phyloP scores from a whole-genome alignment of 2,113 vertebrate genomes.

The Isurus oxyrinchus region DNA sequence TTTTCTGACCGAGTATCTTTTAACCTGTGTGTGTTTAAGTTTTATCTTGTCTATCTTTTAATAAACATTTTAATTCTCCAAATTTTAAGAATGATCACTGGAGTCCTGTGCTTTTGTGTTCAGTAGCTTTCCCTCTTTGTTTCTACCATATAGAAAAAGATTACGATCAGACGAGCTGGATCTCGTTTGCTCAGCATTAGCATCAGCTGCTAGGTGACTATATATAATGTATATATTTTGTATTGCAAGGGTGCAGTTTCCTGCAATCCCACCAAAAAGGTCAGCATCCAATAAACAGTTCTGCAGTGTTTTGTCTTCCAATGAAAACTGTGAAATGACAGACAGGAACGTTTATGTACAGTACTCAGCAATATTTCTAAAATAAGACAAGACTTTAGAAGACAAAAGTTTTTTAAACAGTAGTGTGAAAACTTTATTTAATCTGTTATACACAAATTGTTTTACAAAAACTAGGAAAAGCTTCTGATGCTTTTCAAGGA shows the following conservation, averaged over 20 bases:
- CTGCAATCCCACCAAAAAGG: background rate
- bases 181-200: no score
- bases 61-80: no score
- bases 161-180: no score
- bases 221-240: background rate
- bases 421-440: constrained; percentile 20
- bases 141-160: no score
- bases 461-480: constrained; percentile 24
- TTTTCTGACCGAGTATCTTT: no score
- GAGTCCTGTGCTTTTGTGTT: no score
- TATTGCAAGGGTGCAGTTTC: background rate
- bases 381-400: background rate
- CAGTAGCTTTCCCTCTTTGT: no score
- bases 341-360: background rate
- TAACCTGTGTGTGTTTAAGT: no score
- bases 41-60: no score
- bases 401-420: background rate
- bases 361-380: background rate
- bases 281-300: background rate
- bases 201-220: no score
- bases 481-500: background rate
- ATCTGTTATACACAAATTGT: background rate
- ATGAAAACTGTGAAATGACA: background rate
- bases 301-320: background rate
- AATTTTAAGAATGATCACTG: no score